Percentiles rank a stretch among this genome's conserved stretches.
Evolutionary conservation across 2,113 vertebrate genomes (phyloP).

Genomic region (Corythornis cristatus): DNA sequence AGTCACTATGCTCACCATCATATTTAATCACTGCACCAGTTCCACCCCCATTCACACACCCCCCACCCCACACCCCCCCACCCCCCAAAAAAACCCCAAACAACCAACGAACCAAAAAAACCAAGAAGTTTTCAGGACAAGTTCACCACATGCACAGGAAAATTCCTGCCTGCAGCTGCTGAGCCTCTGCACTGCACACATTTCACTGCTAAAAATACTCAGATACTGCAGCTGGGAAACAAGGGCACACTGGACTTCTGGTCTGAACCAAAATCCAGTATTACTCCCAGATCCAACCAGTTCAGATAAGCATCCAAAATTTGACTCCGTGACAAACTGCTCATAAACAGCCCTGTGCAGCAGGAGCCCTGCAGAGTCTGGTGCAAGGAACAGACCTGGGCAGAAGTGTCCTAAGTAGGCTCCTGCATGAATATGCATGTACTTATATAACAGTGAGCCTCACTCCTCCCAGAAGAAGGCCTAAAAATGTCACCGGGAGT

Average conservation of each 20-base stretch:
- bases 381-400: fast-evolving
- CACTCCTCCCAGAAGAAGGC: background rate
- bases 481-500: background rate
- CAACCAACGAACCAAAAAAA: too few relatives aligned
- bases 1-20: background rate
- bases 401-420: background rate
- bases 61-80: too few relatives aligned
- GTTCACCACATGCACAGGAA: background rate
- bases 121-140: background rate
- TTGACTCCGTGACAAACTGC: background rate
- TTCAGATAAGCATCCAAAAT: conserved; percentile 26
- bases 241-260: background rate
- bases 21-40: background rate
- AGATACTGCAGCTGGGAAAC: background rate
- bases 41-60: background rate
- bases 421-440: background rate
- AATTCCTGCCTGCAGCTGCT: background rate
- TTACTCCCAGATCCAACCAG: background rate
- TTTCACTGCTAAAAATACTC: background rate
- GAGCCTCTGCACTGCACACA: background rate
- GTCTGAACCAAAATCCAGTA: background rate
- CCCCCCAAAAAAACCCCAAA: too few relatives aligned
- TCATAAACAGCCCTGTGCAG: background rate
- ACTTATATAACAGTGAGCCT: background rate
- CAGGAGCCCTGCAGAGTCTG: background rate